phyloP scores from a whole-genome alignment of 2,888 invertebrate genomes.

The Drosophila atripex region DNA sequence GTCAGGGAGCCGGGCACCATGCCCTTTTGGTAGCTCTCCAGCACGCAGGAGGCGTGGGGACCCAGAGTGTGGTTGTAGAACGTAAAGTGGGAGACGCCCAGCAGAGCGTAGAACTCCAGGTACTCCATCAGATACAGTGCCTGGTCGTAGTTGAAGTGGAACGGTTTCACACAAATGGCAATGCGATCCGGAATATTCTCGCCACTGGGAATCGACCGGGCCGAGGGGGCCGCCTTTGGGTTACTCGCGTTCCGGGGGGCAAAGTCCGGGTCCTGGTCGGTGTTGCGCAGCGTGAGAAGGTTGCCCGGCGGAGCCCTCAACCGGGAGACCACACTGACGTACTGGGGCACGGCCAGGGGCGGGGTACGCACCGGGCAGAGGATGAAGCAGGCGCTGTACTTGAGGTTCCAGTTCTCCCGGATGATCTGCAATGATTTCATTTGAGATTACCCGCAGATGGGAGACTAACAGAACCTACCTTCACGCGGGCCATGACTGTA shows the following conservation, averaged over 20 bases:
- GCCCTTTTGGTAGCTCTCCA: slow-evolving; percentile 86
- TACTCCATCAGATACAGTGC: slow-evolving; percentile 94
- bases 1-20: slow-evolving; percentile 81
- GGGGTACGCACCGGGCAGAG: slow-evolving; percentile 89
- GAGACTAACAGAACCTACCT: slow-evolving; percentile 84
- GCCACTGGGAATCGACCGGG: slow-evolving; percentile 65
- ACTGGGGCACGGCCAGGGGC: slow-evolving; percentile 86
- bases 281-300: slow-evolving; percentile 87
- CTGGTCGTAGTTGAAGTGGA: slow-evolving; percentile 94
- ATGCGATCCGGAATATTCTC: slow-evolving; percentile 85
- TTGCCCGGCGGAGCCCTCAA: slow-evolving; percentile 87
- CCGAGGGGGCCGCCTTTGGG: background rate
- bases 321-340: slow-evolving; percentile 89
- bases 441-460: background rate
- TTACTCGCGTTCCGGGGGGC: slow-evolving; percentile 32
- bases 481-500: slow-evolving; percentile 90
- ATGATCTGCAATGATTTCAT: slow-evolving; percentile 86
- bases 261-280: slow-evolving; percentile 84
- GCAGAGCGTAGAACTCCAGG: slow-evolving; percentile 92
- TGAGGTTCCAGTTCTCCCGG: slow-evolving; percentile 96
- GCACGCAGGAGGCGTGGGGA: slow-evolving; percentile 89
- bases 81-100: slow-evolving; percentile 94
- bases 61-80: slow-evolving; percentile 96
- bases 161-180: slow-evolving; percentile 94
- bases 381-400: slow-evolving; percentile 95